Evolutionary conservation across 2,888 invertebrate genomes (phyloP).

Genomic region (Onchidella celtica): DNA sequence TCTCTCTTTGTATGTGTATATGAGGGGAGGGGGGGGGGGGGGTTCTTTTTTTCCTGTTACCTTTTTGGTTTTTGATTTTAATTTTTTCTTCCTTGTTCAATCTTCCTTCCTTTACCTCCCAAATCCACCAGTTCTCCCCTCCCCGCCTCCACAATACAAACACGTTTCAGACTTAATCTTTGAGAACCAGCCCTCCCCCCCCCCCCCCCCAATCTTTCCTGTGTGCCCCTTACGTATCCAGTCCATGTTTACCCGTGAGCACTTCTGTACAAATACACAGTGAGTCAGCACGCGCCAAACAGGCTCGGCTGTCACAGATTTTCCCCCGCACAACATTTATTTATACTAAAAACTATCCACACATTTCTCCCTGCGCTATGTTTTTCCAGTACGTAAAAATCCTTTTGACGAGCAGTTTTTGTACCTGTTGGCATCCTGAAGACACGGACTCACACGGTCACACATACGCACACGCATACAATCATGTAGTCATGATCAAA

Average conservation of each 20-base stretch:
- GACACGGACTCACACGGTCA: conserved; percentile 8
- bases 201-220: too few relatives aligned
- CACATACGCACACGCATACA: conserved; percentile 9
- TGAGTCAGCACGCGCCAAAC: background rate
- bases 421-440: too few relatives aligned
- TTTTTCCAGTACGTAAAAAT: too few relatives aligned
- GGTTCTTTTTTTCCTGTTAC: background rate
- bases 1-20: too few relatives aligned
- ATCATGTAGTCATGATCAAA: too few relatives aligned
- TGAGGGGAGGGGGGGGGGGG: too few relatives aligned
- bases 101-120: background rate
- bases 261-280: background rate
- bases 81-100: background rate
- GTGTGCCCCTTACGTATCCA: background rate
- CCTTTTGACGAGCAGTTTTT: too few relatives aligned
- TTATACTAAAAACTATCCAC: too few relatives aligned
- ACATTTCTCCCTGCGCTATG: too few relatives aligned
- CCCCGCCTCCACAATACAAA: background rate
- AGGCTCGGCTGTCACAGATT: too few relatives aligned
- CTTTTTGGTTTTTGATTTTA: background rate
- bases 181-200: background rate
- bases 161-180: background rate
- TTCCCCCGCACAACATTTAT: too few relatives aligned
- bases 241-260: too few relatives aligned
- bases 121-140: background rate